Evolutionary conservation across 2,888 invertebrate species (phyloP), one percentile per base, ranked within the genome.

Genomic region (Theretra japonica): DNA sequence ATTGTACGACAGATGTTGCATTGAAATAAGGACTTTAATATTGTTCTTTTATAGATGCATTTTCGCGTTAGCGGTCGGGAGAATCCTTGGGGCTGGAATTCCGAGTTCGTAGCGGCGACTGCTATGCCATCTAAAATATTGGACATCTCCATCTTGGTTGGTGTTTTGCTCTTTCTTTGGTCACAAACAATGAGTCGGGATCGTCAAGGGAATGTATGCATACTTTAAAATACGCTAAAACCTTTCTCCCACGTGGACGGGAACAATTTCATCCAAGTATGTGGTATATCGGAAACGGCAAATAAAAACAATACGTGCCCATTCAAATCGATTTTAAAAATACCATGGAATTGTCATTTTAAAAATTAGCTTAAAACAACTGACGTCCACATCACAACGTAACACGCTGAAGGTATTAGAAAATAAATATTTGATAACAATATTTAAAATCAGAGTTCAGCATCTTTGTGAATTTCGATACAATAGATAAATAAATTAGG

Each of bases 121-220:
- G 94, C 93, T 93, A 92, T 94, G 93, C 94, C 93, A 94, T 94
- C 93, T 94, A 93, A 94, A 94, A 94, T 94, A 94, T 94, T 94
- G 93, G 93, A 94, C 93, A 94, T 93, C 94, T 94, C 93, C 93
- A 94, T 94, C 93, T 93, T 86, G 88, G 88, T 85, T 89, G 88
- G 83, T 85, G 90, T 93, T 94, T 93, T 93, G 91, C 84, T 94
- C 89, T 92, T 94, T 89, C 90, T 92, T 88, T 91, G 84, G 82
- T 86, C 87, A 87, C 88, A 88, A 93, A 94, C 94, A 94, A 94
- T 94, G 93, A 94, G 91, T 86, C 88, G 90, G 90, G 86, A 88
- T 90, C 89, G 90, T 90, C 92, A 92, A 87, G 90, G 89, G 93
- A 92, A 93, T 94, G 91, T 88, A 90, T 88, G 92, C 91, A 93